These are phyloP conservation scores for Corythornis cristatus DNA, from an alignment of 2,113 vertebrate species.

Conservation along the genomic window DNA sequence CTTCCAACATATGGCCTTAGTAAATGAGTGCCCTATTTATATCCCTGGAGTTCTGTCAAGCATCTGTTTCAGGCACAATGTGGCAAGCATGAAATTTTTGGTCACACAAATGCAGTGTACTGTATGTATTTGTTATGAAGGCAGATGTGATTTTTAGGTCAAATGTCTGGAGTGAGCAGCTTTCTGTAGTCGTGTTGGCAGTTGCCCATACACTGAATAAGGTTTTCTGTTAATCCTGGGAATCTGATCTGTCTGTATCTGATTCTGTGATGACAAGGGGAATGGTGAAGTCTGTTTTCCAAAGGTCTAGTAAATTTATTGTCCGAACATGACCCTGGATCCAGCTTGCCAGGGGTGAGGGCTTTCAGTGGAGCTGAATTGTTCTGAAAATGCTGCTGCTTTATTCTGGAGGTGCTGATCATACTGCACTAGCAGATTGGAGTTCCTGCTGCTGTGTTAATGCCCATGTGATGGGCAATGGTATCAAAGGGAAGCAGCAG, in stretches of 20 bases:
- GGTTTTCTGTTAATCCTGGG: not conserved
- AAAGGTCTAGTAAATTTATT: not conserved
- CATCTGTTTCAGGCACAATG: not conserved
- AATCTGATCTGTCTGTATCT: not conserved
- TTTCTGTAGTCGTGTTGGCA: not conserved
- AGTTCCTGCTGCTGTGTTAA: not conserved
- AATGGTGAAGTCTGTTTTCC: not conserved
- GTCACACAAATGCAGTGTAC: not conserved
- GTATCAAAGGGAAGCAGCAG: not conserved
- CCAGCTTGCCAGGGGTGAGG: not conserved
- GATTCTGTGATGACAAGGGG: not conserved
- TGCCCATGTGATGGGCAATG: not conserved
- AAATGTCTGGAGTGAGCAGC: not conserved
- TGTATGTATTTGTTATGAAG: not conserved
- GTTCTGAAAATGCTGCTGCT: not conserved
- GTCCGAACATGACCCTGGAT: not conserved
- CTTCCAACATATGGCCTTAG: not conserved
- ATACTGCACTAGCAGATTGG: not conserved
- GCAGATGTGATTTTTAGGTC: slow-evolving; percentile 26
- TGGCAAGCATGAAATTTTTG: not conserved
- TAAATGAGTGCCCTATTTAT: not conserved
- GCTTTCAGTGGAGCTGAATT: not conserved
- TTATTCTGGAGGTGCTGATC: accelerated
- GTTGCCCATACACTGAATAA: not conserved
- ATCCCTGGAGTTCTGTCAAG: not conserved